Evolutionary conservation across 2,888 invertebrate genomes (phyloP).

Genomic region (Dorcus hopei): DNA sequence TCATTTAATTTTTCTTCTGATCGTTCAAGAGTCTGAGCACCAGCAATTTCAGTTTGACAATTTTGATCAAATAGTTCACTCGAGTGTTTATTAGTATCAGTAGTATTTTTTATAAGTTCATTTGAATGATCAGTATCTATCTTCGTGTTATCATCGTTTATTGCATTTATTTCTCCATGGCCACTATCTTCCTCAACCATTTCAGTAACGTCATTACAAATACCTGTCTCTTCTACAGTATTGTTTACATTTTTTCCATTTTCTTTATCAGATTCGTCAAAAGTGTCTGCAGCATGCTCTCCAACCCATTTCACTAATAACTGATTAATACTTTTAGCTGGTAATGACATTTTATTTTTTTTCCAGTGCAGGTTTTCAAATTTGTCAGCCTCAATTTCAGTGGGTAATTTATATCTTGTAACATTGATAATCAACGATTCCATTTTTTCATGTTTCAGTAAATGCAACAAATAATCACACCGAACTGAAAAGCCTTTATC

Average conservation of each 20-base stretch:
- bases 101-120: too few relatives aligned
- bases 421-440: constrained; percentile 12
- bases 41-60: neutral
- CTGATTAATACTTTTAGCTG: constrained; percentile 1
- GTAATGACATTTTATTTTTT: neutral
- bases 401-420: neutral
- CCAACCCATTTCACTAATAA: constrained; percentile 7
- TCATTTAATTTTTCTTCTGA: neutral
- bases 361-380: neutral
- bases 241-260: neutral
- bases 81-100: neutral
- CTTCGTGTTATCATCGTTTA: neutral
- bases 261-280: neutral
- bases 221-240: neutral
- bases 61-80: neutral
- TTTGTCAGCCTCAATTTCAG: neutral
- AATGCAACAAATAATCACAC: constrained; percentile 19
- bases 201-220: neutral
- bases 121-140: too few relatives aligned
- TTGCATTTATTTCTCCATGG: neutral
- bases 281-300: neutral
- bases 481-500: constrained; percentile 15
- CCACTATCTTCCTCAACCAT: neutral
- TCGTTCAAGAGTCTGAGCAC: too few relatives aligned
- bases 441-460: constrained; percentile 21